Evolutionary conservation across 2,113 vertebrate species (phyloP).

Genomic region (Catharus bicknelli): DNA sequence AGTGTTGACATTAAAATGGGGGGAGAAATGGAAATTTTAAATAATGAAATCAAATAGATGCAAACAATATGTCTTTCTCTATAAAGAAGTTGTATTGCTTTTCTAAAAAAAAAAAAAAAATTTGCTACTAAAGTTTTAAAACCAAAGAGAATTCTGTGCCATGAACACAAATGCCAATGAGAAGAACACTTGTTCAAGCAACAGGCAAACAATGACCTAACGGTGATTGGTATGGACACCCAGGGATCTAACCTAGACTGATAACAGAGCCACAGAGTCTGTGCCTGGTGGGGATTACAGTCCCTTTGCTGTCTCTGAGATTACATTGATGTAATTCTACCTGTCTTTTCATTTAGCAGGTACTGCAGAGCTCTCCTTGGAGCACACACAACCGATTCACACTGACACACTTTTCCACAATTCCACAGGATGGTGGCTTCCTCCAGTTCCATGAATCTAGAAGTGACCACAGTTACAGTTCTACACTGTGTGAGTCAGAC

Average conservation of each 20-base stretch:
- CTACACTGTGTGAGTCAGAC: background rate
- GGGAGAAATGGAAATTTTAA: background rate
- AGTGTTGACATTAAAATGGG: background rate
- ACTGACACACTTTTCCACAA: background rate
- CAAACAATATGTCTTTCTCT: background rate
- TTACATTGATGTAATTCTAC: background rate
- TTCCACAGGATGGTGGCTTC: background rate
- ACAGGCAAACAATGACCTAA: background rate
- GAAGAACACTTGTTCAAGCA: background rate
- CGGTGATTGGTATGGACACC: background rate
- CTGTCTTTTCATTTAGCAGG: background rate
- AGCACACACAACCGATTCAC: background rate
- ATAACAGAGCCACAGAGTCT: background rate
- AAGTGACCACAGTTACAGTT: background rate
- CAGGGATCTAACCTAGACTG: background rate
- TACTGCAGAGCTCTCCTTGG: background rate
- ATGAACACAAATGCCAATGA: background rate
- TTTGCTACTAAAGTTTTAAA: background rate
- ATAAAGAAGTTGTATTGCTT: background rate
- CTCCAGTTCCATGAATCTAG: background rate
- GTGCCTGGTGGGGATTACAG: background rate
- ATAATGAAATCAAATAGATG: background rate
- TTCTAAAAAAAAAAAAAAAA: background rate
- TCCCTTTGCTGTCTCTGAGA: background rate
- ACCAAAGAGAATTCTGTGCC: background rate